Base-by-base conservation (phyloP, 2,797 vertebrate genomes). In the Diceros bicornis region DNA sequence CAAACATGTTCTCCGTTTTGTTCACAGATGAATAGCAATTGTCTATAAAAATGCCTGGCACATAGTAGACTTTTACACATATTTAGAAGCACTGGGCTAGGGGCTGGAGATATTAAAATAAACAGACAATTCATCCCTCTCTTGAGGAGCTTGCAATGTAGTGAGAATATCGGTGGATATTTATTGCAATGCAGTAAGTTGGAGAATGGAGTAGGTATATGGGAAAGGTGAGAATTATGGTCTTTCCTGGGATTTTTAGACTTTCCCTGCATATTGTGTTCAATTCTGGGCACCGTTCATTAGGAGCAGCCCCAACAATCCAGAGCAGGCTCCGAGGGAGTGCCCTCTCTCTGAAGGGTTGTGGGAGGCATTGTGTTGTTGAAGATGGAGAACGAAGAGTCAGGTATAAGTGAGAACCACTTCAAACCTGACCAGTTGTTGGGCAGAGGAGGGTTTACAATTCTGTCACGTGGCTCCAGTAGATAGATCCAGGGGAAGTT, bases 1-100 rank as follows among this genome's bases (percentile, higher is more conserved):
- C 16, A 81, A 66, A 69, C 77, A 32, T 41, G 87, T 78, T 79
- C n/a, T 68, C 41, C 47, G n/a, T 81, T 88, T 86, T 84, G 32
- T 62, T 88, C 21, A 88, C 2, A 23, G 37, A 57, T 74, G 32
- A 52, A 17, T 82, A 64, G 59, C 41, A 82, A 37, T 14, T 57
- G 29, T 6, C 62, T 89, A 25, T 47, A 64, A 44, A 64, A 34
- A 64, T 55, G 16, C 9, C 75, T 41, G 57, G 14, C 72, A 57
- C 12, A 3, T 21, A 55, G 21, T 34, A 89, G 83, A 92, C 7
- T n/a, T 20, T 61, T 44, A 69, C 6, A 68, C n/a, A 16, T 41
- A 21, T 74, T 64, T 79, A n/a, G 59, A 50, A 52, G 16, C 20
- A 37, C 11, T 4, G 11, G 17, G 14, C 11, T 8, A 89, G 29